A percentile compares a stretch with the other conserved stretches of the same genome.
Evolutionary conservation across 2,888 invertebrate species (phyloP).

Genomic region (Phyllotreta striolata): DNA sequence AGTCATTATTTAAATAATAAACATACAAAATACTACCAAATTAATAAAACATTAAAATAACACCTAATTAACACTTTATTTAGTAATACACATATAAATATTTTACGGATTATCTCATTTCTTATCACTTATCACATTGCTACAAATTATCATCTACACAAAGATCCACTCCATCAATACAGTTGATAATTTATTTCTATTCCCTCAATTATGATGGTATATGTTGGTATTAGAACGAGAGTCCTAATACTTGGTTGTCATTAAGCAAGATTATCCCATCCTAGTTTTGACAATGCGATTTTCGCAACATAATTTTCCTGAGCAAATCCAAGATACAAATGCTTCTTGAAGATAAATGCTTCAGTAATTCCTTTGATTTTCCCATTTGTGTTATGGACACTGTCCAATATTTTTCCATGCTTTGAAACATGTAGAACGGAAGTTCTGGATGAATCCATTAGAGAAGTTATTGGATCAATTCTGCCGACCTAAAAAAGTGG

Average conservation of each 20-base stretch:
- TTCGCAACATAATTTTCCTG: constrained; percentile 71
- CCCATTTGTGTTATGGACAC: constrained; percentile 70
- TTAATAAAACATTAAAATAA: no score
- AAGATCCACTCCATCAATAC: no score
- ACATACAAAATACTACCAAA: no score
- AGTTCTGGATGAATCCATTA: constrained; percentile 59
- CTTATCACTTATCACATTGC: no score
- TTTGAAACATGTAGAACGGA: constrained; percentile 74
- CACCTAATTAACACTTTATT: no score
- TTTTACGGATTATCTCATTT: no score
- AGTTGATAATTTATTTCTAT: no score
- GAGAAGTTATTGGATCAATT: constrained; percentile 62
- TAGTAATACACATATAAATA: no score
- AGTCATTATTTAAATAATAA: no score
- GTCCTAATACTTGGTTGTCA: background rate
- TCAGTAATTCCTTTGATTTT: constrained; percentile 69
- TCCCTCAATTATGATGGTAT: no score
- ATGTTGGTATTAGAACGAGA: no score
- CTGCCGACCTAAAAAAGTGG: constrained; percentile 74
- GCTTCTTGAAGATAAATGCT: constrained; percentile 70
- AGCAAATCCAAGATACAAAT: constrained; percentile 74
- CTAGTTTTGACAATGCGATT: constrained; percentile 66
- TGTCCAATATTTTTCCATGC: constrained; percentile 75
- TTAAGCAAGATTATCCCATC: constrained; percentile 53
- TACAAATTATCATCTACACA: no score